A percentile compares a stretch with the other conserved stretches of the same genome.
phyloP scores from a whole-genome alignment of 2,797 vertebrate species.

The Pantherophis alleghaniensis region DNA sequence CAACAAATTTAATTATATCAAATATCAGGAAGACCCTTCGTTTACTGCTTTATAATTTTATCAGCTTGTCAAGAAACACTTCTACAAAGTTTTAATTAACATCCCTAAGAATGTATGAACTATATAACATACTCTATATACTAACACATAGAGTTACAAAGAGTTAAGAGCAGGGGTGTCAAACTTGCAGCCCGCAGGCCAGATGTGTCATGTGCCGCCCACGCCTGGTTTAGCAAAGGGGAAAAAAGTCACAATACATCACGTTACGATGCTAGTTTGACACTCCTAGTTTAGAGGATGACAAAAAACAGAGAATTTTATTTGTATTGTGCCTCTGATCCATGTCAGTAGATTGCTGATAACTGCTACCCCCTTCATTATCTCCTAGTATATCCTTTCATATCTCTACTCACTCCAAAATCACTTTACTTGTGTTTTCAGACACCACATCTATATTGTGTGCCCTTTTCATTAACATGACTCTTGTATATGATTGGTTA shows the following conservation, averaged over 20 bases:
- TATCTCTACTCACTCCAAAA: neutral
- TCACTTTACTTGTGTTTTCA: neutral
- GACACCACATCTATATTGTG: neutral
- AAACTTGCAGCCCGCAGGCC: too few species aligned
- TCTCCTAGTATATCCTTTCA: neutral
- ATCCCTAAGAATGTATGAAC: neutral
- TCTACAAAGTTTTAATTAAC: neutral
- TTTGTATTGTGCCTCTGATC: neutral
- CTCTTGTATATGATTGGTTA: neutral
- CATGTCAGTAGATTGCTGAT: neutral
- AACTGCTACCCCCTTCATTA: neutral
- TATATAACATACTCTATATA: neutral
- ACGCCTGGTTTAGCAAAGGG: too few species aligned
- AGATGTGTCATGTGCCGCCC: too few species aligned
- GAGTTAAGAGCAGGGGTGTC: too few species aligned
- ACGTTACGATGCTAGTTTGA: too few species aligned
- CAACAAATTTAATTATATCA: neutral
- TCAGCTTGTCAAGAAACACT: neutral
- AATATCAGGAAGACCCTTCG: neutral
- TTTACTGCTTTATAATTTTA: neutral
- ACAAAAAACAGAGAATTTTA: neutral
- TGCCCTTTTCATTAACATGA: neutral
- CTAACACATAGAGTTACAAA: neutral
- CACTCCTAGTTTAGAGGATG: neutral
- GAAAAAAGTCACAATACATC: too few species aligned